Percentiles rank a stretch among this genome's conserved stretches.
Conservation (phyloP, 2,888 invertebrate species). For the Trypoxylon attenuatum region DNA sequence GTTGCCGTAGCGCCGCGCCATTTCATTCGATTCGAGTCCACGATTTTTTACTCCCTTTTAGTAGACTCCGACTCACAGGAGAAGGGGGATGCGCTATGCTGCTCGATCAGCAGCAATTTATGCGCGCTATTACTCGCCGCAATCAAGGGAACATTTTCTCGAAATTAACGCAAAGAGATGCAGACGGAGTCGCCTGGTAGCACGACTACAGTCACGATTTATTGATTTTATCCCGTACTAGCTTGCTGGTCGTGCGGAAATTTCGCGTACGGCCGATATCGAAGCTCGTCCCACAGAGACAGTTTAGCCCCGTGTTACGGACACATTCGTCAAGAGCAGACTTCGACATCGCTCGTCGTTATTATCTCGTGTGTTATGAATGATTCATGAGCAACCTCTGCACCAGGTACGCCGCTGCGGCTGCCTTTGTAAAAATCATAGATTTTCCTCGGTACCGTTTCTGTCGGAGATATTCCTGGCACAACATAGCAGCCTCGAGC, state of each 20-base stretch:
- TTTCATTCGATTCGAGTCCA: not conserved
- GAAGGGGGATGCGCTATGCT: no score
- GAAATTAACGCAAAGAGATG: not conserved
- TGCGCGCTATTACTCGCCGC: not conserved
- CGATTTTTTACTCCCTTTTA: not conserved
- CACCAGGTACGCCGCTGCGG: constrained; percentile 49
- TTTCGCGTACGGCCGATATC: constrained; percentile 20
- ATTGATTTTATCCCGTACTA: not conserved
- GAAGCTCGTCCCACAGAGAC: constrained; percentile 27
- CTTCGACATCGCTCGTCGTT: constrained; percentile 50
- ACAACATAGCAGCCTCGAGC: constrained; percentile 7
- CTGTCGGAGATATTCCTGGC: constrained; percentile 37
- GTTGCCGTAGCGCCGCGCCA: not conserved
- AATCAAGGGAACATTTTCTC: not conserved
- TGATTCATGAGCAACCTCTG: constrained; percentile 58
- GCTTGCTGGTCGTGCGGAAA: not conserved
- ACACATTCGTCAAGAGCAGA: constrained; percentile 59
- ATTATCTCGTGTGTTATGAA: constrained; percentile 64
- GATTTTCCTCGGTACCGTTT: constrained; percentile 44
- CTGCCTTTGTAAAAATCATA: constrained; percentile 50
- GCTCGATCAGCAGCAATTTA: not conserved
- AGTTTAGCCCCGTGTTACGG: constrained; percentile 38
- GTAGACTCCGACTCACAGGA: no score
- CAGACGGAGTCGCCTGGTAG: not conserved
- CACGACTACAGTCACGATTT: not conserved